A percentile compares a stretch with the other conserved stretches of the same genome.
Evolutionary conservation across 1,140 invertebrate genomes (phyloP).

Genomic region (Solenopsis fugax): DNA sequence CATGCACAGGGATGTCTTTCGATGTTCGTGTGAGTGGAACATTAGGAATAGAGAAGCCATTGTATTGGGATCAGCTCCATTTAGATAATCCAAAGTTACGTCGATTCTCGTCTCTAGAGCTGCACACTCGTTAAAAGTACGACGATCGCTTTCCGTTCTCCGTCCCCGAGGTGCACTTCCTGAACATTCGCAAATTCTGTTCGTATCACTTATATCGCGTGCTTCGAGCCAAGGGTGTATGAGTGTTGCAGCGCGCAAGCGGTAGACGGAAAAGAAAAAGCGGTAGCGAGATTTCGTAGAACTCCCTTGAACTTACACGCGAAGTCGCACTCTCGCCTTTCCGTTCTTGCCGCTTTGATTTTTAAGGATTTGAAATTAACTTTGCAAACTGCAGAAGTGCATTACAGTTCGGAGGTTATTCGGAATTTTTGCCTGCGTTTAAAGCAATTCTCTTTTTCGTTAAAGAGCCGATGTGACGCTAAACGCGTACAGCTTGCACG

Average conservation of each 20-base stretch:
- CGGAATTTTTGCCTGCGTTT: neutral
- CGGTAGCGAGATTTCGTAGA: conserved; percentile 11
- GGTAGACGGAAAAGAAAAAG: conserved; percentile 15
- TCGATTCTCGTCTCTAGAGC: conserved; percentile 44
- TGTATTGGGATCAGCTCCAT: conserved; percentile 73
- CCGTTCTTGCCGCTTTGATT: neutral
- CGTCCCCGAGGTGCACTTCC: conserved; percentile 55
- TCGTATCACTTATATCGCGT: conserved; percentile 59
- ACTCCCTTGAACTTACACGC: neutral
- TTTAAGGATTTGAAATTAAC: neutral
- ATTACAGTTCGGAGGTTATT: neutral
- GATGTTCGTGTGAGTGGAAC: neutral
- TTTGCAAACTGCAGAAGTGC: neutral
- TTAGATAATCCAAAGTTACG: conserved; percentile 73
- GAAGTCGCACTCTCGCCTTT: neutral
- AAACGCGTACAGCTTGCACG: neutral
- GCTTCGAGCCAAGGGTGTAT: neutral
- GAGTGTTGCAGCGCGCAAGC: neutral
- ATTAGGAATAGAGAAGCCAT: conserved; percentile 61
- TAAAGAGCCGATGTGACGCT: neutral
- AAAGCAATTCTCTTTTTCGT: neutral
- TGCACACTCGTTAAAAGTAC: conserved; percentile 70
- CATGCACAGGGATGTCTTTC: neutral
- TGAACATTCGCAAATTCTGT: conserved; percentile 50
- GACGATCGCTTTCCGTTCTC: conserved; percentile 63